These are phyloP conservation scores for Aethina tumida DNA, from an alignment of 1,140 invertebrate genomes.

Conservation along the genomic window DNA sequence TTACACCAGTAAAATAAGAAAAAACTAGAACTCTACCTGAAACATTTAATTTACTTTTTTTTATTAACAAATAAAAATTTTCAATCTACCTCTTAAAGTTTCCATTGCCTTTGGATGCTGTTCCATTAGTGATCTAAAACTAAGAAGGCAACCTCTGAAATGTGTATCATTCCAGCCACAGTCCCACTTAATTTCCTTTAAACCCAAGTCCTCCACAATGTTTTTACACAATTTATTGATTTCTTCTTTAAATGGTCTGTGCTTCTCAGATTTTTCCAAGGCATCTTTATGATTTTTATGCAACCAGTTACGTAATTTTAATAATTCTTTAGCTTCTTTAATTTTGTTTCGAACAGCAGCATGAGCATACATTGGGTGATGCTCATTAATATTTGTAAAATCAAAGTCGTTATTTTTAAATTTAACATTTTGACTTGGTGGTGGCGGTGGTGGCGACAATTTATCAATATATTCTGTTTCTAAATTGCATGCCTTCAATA, in stretches of 20 bases:
- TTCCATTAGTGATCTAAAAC: slow-evolving; percentile 56
- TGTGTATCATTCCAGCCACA: slow-evolving; percentile 83
- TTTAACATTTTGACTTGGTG: slow-evolving; percentile 15
- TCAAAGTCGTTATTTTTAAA: slow-evolving; percentile 30
- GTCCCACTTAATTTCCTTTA: slow-evolving; percentile 60
- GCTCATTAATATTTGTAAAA: slow-evolving; percentile 41
- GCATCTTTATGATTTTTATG: slow-evolving; percentile 52
- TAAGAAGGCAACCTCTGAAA: slow-evolving; percentile 72
- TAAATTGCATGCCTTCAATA: slow-evolving; percentile 71
- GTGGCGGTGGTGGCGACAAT: slow-evolving; percentile 37
- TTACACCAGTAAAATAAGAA: slow-evolving; percentile 79
- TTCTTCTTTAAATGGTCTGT: slow-evolving; percentile 53
- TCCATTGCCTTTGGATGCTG: slow-evolving; percentile 61
- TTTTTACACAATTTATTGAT: slow-evolving; percentile 48
- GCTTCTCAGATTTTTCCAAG: slow-evolving; percentile 46
- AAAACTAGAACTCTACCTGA: slow-evolving; percentile 65
- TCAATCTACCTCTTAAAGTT: slow-evolving; percentile 46
- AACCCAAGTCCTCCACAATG: slow-evolving; percentile 43
- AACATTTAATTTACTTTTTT: slow-evolving; percentile 17
- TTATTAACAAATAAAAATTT: slow-evolving; percentile 3
- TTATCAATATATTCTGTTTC: slow-evolving; percentile 75
- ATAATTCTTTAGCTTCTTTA: slow-evolving; percentile 38
- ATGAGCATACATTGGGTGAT: slow-evolving; percentile 43
- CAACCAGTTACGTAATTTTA: slow-evolving; percentile 52
- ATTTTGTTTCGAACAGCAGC: slow-evolving; percentile 43